Conservation (phyloP, 2,888 invertebrate species). For the Euphydryas editha region DNA sequence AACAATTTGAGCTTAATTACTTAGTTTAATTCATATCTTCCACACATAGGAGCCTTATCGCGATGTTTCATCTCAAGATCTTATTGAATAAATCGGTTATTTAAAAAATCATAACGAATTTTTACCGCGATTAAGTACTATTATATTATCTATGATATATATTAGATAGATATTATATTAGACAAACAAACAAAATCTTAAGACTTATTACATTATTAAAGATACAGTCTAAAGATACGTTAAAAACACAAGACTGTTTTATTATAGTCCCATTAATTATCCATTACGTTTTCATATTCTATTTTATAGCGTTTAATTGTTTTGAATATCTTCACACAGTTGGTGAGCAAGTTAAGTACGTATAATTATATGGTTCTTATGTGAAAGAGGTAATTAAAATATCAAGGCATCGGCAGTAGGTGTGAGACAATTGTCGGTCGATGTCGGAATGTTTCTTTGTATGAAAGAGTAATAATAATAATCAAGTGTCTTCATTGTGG, state of each 20-base stretch:
- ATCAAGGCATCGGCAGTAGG: slow-evolving; percentile 51
- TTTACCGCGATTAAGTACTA: no score
- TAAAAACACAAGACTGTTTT: slow-evolving; percentile 46
- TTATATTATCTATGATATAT: no score
- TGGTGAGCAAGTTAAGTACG: slow-evolving; percentile 55
- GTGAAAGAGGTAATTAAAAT: slow-evolving; percentile 60
- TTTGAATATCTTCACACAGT: slow-evolving; percentile 69
- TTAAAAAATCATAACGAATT: no score
- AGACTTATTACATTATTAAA: no score
- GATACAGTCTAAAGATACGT: neutral
- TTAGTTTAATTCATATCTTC: no score
- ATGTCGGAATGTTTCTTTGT: slow-evolving; percentile 8
- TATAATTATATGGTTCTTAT: slow-evolving; percentile 58
- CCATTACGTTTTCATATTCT: slow-evolving; percentile 56
- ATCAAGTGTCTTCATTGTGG: neutral
- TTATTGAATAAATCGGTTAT: no score
- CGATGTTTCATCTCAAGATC: no score
- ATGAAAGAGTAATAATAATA: neutral
- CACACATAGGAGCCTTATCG: no score
- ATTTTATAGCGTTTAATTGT: slow-evolving; percentile 60
- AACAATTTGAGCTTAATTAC: no score
- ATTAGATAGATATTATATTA: no score
- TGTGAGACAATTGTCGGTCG: slow-evolving; percentile 40
- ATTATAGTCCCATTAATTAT: slow-evolving; percentile 54
- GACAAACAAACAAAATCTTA: no score